These are phyloP conservation scores for Emys orbicularis DNA, from an alignment of 2,797 vertebrate species.

Conservation along the genomic window DNA sequence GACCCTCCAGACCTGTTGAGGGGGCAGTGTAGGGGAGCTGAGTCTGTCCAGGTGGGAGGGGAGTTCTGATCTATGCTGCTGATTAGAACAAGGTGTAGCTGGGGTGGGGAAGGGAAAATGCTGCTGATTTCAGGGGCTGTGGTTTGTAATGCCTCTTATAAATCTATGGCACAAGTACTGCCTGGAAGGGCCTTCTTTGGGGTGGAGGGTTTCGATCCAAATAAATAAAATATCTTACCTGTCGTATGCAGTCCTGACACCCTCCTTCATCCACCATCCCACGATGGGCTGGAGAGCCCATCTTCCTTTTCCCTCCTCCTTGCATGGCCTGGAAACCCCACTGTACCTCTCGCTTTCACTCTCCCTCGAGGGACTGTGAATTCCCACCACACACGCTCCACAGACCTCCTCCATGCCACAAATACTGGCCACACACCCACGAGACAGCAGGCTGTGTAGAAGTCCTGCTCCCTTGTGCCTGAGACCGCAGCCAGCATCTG, in stretches of 20 bases:
- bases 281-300: not conserved
- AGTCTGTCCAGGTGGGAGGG: not conserved
- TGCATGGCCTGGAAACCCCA: not conserved
- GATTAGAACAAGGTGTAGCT: not conserved
- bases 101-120: not conserved
- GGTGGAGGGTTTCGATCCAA: not conserved
- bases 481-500: not conserved
- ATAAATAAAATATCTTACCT: not conserved
- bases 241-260: not conserved
- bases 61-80: not conserved
- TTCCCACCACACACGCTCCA: not conserved
- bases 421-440: not conserved
- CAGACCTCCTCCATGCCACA: not conserved
- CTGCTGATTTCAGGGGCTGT: not conserved
- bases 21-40: not conserved
- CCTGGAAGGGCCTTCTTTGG: not conserved
- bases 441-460: not conserved
- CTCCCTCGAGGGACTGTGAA: not conserved
- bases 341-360: not conserved
- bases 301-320: not conserved
- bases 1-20: not conserved
- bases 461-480: not conserved
- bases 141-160: not conserved
- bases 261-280: no score
- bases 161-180: not conserved